Evolutionary conservation across 1,140 invertebrate species (phyloP).

Genomic region (Homalodisca vitripennis): DNA sequence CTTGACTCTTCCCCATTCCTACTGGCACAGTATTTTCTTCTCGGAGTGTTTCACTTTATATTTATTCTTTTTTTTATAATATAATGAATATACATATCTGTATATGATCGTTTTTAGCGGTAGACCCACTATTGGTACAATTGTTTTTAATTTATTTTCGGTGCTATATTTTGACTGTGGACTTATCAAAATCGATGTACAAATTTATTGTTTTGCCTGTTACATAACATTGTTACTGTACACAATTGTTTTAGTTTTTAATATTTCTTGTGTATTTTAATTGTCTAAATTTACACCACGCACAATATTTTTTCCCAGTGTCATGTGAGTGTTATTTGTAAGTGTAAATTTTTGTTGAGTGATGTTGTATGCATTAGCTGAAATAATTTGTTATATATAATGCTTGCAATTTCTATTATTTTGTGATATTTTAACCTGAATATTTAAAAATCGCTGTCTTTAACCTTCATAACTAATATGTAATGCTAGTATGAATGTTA

Average conservation of each 20-base stretch:
- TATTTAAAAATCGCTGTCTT: too few species aligned
- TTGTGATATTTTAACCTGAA: too few species aligned
- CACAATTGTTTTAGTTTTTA: not conserved
- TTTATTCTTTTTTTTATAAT: not conserved
- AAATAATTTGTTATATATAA: too few species aligned
- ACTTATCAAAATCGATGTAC: not conserved
- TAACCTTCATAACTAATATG: too few species aligned
- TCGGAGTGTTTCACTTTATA: not conserved
- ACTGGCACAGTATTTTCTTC: not conserved
- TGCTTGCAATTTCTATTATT: too few species aligned
- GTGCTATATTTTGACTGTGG: too few species aligned
- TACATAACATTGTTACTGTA: not conserved
- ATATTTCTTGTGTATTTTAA: not conserved
- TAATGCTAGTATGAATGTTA: too few species aligned
- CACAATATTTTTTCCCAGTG: too few species aligned
- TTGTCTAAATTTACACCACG: too few species aligned
- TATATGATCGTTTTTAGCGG: not conserved
- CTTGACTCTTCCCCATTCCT: conserved; percentile 45
- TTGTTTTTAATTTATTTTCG: conserved; percentile 12
- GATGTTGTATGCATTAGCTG: too few species aligned
- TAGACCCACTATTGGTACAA: not conserved
- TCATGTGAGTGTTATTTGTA: too few species aligned
- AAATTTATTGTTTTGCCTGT: not conserved
- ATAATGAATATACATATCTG: conserved; percentile 3
- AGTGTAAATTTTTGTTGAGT: too few species aligned